phyloP scores from a whole-genome alignment of 2,888 invertebrate species.

The Pycnomerus fuliginosus region DNA sequence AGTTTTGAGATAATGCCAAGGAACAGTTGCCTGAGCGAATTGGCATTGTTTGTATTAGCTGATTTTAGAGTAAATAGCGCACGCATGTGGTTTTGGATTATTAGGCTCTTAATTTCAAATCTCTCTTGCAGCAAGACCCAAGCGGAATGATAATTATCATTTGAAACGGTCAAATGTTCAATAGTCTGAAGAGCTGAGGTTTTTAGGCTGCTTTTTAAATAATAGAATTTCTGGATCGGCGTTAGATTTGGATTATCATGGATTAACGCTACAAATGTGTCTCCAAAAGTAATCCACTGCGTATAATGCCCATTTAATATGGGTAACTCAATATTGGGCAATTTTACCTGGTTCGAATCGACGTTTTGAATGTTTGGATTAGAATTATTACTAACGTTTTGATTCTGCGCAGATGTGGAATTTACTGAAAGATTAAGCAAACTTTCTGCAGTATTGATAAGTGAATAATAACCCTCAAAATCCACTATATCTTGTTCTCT shows the following conservation, averaged over 20 bases:
- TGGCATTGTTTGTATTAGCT: background rate
- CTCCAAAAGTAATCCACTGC: constrained; percentile 4
- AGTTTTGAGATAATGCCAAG: background rate
- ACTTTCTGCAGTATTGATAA: too few relatives aligned
- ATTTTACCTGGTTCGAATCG: background rate
- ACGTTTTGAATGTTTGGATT: too few relatives aligned
- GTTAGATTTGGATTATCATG: background rate
- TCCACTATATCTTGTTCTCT: too few relatives aligned
- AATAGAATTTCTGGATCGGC: constrained; percentile 8
- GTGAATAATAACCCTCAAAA: too few relatives aligned
- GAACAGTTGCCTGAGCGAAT: background rate
- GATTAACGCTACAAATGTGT: constrained; percentile 1
- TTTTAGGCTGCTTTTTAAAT: constrained; percentile 6
- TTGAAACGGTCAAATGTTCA: background rate
- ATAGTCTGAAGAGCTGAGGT: background rate
- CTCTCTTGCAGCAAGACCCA: constrained; percentile 2
- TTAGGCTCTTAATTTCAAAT: constrained; percentile 3
- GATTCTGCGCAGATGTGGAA: too few relatives aligned
- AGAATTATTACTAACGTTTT: too few relatives aligned
- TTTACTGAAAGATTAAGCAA: too few relatives aligned
- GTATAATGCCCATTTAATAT: constrained; percentile 2
- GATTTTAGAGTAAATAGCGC: background rate
- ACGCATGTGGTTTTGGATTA: background rate
- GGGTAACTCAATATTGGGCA: constrained; percentile 3
- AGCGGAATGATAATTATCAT: constrained; percentile 3